phyloP scores from a whole-genome alignment of 2,888 invertebrate genomes.

The Cheilosia urbana region DNA sequence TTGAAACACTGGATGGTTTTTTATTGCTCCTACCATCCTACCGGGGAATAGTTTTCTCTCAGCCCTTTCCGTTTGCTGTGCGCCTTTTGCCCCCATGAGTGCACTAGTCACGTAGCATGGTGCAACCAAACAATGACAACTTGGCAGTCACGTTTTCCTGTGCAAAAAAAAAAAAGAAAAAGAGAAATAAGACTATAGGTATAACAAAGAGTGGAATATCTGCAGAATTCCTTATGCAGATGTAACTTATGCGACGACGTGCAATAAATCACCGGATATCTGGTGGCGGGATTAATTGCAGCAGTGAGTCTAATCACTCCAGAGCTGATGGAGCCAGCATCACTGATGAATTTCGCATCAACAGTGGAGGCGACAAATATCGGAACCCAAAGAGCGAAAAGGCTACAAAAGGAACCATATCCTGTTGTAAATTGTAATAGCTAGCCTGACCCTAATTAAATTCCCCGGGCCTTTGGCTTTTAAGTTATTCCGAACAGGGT shows the following conservation, averaged over 20 bases:
- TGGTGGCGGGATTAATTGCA: conserved; percentile 44
- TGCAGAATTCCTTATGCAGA: conserved; percentile 69
- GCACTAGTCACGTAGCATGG: conserved; percentile 54
- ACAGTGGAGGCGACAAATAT: neutral
- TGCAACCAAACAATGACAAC: conserved; percentile 66
- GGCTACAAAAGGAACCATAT: neutral
- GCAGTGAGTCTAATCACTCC: conserved; percentile 24
- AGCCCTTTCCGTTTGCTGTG: neutral
- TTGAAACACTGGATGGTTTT: conserved; percentile 21
- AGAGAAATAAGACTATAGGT: neutral
- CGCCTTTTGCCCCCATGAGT: conserved; percentile 13
- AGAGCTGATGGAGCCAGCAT: neutral
- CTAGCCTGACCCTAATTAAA: conserved; percentile 47
- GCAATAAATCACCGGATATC: conserved; percentile 59
- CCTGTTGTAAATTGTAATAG: neutral
- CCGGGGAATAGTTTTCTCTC: conserved; percentile 22
- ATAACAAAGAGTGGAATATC: conserved; percentile 60
- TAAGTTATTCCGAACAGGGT: conserved; percentile 35
- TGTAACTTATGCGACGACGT: conserved; percentile 29
- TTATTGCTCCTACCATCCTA: conserved; percentile 54
- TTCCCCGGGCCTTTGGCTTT: conserved; percentile 33
- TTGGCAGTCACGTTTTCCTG: conserved; percentile 65
- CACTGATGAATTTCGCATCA: conserved; percentile 8
- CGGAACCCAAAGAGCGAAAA: neutral
- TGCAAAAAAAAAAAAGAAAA: neutral